Base-by-base conservation (phyloP, 2,113 vertebrate genomes). In the Gambusia holbrooki region DNA sequence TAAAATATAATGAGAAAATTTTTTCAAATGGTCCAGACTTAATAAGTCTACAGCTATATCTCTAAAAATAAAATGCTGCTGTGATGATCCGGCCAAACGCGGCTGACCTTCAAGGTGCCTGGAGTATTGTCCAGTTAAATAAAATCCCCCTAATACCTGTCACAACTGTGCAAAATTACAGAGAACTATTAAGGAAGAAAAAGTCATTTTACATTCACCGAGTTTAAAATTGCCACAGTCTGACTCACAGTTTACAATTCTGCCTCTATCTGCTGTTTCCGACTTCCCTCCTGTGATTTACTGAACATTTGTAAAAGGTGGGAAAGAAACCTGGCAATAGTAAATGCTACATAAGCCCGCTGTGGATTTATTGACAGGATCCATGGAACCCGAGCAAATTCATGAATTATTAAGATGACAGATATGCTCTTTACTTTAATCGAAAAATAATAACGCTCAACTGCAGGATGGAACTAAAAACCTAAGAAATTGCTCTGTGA, bases 281-380 rank as follows among this genome's bases (percentile, higher is more conserved):
- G 17, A 17, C 45, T 48, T 19, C 29, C 62, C 28, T 29, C 30
- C 62, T 54, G 72, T 73, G 71, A 80, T 69, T 64, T 62, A n/a
- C 32, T 80, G 66, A 84, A 76, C 80, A 73, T 67, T 58, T 19
- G 80, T 74, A 71, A 69, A 64, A 54, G 65, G 62, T 71, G 68
- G 71, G 75, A 84, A 76, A 77, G 79, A 84, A 87, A 81, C 40
- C 77, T 27, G 63, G 48, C 66, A 8, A 83, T 69, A 54, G 77
- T 73, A 69, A 69, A 80, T 65, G 82, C 83, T 79, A 79, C 30
- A 14, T 3, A 73, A 74, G 73, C n/a, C 51, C 51, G 40, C 65
- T 37, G 30, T 33, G 54, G 71, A 79, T 81, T 79, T 79, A 77
- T 84, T 73, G 77, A 79, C 76, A 54, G 69, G 61, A 64, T 61